Evolutionary conservation across 2,888 invertebrate genomes (phyloP).

Genomic region (Pelosia muscerda): DNA sequence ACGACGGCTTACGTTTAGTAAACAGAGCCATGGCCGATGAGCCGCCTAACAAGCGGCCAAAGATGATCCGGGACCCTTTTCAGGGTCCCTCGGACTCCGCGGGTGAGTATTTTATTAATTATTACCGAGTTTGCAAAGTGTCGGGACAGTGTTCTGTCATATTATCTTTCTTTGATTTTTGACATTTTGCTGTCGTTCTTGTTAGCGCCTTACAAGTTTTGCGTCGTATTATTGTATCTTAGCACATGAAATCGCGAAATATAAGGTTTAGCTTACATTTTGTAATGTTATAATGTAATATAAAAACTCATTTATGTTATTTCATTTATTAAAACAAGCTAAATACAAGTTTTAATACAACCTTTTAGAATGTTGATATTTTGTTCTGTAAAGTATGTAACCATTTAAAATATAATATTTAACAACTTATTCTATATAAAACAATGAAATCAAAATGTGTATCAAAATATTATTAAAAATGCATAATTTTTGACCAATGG

Average conservation of each 20-base stretch:
- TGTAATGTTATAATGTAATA: constrained; percentile 24
- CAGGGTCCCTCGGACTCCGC: constrained; percentile 93
- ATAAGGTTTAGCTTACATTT: constrained; percentile 27
- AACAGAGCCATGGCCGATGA: constrained; percentile 97
- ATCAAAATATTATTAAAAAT: not conserved
- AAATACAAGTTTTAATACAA: constrained; percentile 39
- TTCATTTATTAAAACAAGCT: constrained; percentile 47
- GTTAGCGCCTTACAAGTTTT: constrained; percentile 83
- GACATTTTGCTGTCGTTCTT: constrained; percentile 81
- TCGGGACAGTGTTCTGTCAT: constrained; percentile 78
- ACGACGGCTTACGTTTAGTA: constrained; percentile 90
- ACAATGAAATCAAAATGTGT: constrained; percentile 12
- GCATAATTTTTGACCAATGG: not conserved
- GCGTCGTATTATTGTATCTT: constrained; percentile 81
- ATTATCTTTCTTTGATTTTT: constrained; percentile 80
- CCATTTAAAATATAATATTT: constrained; percentile 7
- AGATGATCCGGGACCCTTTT: constrained; percentile 94
- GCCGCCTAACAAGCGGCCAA: constrained; percentile 98
- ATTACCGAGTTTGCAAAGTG: constrained; percentile 71
- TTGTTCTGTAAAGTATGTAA: constrained; percentile 21
- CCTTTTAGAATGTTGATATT: constrained; percentile 36
- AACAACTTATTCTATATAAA: not conserved
- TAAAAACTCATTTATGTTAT: constrained; percentile 38
- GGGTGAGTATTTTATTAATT: constrained; percentile 88
- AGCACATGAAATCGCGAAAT: constrained; percentile 48